phyloP scores from a whole-genome alignment of 2,113 vertebrate genomes.

The Peromyscus californicus region DNA sequence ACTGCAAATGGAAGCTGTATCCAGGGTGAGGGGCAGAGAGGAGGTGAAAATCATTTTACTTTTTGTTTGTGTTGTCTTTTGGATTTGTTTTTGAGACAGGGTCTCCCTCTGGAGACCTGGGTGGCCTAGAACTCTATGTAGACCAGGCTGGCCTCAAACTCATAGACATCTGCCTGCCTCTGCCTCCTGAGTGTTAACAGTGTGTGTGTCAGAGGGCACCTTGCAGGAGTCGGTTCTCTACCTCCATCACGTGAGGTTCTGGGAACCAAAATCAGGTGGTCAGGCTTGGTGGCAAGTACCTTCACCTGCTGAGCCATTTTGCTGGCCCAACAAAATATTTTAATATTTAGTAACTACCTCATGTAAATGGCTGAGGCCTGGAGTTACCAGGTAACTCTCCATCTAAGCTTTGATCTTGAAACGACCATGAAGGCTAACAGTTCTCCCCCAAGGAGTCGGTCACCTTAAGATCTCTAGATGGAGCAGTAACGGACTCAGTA shows the following conservation, averaged over 20 bases:
- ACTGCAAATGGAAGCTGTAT: neutral
- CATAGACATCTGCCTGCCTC: neutral
- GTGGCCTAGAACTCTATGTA: neutral
- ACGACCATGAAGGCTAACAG: rapidly evolving
- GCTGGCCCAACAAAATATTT: neutral
- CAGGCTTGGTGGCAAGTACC: neutral
- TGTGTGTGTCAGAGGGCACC: neutral
- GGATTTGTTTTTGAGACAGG: neutral
- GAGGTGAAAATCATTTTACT: neutral
- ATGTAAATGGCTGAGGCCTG: neutral
- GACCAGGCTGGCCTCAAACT: neutral
- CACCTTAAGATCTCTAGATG: neutral
- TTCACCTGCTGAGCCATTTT: neutral
- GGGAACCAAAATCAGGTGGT: neutral
- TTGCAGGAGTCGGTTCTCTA: neutral
- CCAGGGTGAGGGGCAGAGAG: neutral
- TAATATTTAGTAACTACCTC: neutral
- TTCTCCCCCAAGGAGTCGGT: neutral
- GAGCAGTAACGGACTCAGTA: neutral
- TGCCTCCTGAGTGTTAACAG: neutral
- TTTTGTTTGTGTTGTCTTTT: neutral
- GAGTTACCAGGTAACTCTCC: neutral
- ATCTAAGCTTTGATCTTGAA: neutral
- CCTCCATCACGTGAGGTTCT: neutral
- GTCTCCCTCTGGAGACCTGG: neutral